phyloP scores from a whole-genome alignment of 2,888 invertebrate genomes.

The Malthinus seriepunctatus region DNA sequence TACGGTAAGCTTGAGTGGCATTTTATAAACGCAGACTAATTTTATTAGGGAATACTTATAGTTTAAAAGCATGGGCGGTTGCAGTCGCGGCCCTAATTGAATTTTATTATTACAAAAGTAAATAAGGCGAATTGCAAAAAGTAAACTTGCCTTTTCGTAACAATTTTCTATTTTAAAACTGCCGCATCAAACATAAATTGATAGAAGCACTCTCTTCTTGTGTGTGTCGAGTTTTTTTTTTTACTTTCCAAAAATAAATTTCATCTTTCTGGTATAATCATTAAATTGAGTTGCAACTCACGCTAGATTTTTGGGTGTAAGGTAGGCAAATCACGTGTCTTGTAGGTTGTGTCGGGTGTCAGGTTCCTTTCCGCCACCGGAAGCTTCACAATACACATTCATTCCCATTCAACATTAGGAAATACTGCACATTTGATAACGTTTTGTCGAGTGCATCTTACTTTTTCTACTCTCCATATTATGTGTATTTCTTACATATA shows the following conservation, averaged over 20 bases:
- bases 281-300: slow-evolving; percentile 19
- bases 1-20: slow-evolving; percentile 21
- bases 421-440: slow-evolving; percentile 30
- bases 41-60: slow-evolving; percentile 32
- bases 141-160: not conserved
- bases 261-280: not conserved
- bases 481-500: slow-evolving; percentile 5
- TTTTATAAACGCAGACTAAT: slow-evolving; percentile 34
- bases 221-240: not conserved
- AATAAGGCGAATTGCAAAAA: slow-evolving; percentile 12
- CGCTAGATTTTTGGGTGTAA: slow-evolving; percentile 24
- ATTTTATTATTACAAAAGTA: slow-evolving; percentile 20
- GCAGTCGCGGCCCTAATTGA: slow-evolving; percentile 23
- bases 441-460: slow-evolving; percentile 27
- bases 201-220: not conserved
- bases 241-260: not conserved
- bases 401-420: slow-evolving; percentile 28
- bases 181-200: not conserved
- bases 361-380: slow-evolving; percentile 41
- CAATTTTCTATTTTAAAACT: slow-evolving; percentile 16
- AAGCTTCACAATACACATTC: slow-evolving; percentile 40
- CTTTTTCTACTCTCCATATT: not conserved
- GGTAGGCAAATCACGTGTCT: slow-evolving; percentile 39
- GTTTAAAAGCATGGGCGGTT: slow-evolving; percentile 33
- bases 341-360: slow-evolving; percentile 35